These are phyloP conservation scores for Crocidura indochinensis DNA, from an alignment of 2,797 vertebrate genomes.

Conservation along the genomic window DNA sequence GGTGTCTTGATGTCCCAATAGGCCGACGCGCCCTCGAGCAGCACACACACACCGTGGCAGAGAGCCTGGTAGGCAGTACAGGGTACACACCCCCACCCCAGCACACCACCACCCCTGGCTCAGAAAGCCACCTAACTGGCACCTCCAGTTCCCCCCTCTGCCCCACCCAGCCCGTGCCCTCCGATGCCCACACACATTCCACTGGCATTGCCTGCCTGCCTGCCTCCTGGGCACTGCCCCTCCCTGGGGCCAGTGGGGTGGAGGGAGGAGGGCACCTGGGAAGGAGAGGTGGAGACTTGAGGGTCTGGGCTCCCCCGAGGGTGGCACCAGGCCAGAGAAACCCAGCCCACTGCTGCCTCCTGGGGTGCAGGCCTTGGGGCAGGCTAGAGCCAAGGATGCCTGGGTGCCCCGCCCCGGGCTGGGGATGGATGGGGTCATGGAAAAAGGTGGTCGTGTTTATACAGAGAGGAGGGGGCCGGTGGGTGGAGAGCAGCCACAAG, in stretches of 20 bases:
- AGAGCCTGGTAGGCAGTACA: constrained; percentile 71
- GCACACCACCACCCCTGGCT: constrained; percentile 86
- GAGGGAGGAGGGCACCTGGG: constrained; percentile 85
- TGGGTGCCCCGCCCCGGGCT: constrained; percentile 82
- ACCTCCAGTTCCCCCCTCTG: constrained; percentile 88
- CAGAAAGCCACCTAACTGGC: constrained; percentile 87
- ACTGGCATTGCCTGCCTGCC: constrained; percentile 86
- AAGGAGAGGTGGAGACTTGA: constrained; percentile 81
- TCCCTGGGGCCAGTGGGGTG: constrained; percentile 81
- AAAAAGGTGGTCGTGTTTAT: constrained; percentile 89
- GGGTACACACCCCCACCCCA: constrained; percentile 73
- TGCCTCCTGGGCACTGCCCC: constrained; percentile 84
- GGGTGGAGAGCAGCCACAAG: constrained; percentile 82
- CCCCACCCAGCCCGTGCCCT: constrained; percentile 85
- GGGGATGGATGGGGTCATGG: constrained; percentile 87
- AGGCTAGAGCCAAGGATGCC: constrained; percentile 80
- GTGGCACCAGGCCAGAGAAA: constrained; percentile 75
- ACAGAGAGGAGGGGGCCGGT: constrained; percentile 84
- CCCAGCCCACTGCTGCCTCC: constrained; percentile 72
- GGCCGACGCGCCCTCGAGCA: background rate
- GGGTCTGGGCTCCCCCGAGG: constrained; percentile 77
- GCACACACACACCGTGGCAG: constrained; percentile 29
- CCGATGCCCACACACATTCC: constrained; percentile 87
- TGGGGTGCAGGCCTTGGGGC: constrained; percentile 79
- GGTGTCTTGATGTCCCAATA: constrained; percentile 57